phyloP scores from a whole-genome alignment of 2,888 invertebrate species.

The Amphimallon solstitiale region DNA sequence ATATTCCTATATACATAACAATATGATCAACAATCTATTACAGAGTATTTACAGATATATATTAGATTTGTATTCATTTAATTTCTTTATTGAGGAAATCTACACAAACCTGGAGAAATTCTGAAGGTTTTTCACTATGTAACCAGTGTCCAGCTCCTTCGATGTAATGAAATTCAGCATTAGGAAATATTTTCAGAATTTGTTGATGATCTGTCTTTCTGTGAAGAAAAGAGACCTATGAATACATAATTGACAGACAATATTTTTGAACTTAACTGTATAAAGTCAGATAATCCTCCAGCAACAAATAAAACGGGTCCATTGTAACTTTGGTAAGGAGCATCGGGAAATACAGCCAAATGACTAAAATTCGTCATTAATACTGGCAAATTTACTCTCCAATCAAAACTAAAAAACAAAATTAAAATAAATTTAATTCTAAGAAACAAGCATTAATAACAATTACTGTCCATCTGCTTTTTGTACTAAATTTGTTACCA shows the following conservation, averaged over 20 bases:
- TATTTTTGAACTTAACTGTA: conserved; percentile 66
- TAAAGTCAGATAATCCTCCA: conserved; percentile 84
- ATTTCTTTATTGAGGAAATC: conserved; percentile 68
- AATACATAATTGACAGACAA: conserved; percentile 2
- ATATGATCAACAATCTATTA: no score
- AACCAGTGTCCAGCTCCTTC: conserved; percentile 93
- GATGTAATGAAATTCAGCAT: conserved; percentile 75
- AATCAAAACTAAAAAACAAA: conserved; percentile 67
- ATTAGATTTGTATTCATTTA: not conserved
- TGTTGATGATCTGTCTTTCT: conserved; percentile 68
- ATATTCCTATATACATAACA: no score
- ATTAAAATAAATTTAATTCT: not conserved
- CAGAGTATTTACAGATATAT: conserved; percentile 5
- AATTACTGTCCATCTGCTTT: conserved; percentile 55
- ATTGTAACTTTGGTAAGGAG: conserved; percentile 51
- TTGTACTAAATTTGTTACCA: conserved; percentile 84
- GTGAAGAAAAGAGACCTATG: conserved; percentile 20
- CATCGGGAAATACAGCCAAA: conserved; percentile 73
- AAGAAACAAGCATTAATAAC: not conserved
- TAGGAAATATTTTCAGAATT: conserved; percentile 78
- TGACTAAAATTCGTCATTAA: conserved; percentile 74
- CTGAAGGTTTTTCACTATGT: conserved; percentile 88
- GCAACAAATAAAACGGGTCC: conserved; percentile 87
- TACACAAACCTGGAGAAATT: conserved; percentile 74
- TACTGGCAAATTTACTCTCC: conserved; percentile 84